phyloP scores from a whole-genome alignment of 2,888 invertebrate genomes.

The Balanococcus diminutus region DNA sequence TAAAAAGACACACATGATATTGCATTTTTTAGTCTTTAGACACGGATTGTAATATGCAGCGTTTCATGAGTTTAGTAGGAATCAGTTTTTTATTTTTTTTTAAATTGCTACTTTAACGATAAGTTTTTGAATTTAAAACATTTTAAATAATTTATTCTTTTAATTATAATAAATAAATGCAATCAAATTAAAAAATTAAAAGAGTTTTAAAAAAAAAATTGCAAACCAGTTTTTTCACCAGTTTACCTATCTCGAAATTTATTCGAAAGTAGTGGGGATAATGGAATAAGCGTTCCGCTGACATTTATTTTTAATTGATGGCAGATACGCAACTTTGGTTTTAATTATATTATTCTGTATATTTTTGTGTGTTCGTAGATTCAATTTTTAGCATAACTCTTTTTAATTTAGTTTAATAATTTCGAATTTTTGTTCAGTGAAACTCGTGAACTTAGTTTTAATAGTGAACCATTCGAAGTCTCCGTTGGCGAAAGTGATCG shows the following conservation, averaged over 20 bases:
- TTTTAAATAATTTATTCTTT: neutral
- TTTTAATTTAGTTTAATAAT: neutral
- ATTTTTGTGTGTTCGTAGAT: slow-evolving; percentile 36
- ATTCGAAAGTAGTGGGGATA: slow-evolving; percentile 15
- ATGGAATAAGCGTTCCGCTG: slow-evolving; percentile 24
- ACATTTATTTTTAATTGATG: slow-evolving; percentile 50
- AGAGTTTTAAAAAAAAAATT: neutral
- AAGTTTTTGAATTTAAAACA: neutral
- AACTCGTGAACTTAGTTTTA: neutral
- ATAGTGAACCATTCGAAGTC: neutral
- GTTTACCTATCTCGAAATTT: neutral
- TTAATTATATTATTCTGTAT: slow-evolving; percentile 36
- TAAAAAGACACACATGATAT: neutral
- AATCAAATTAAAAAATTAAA: neutral
- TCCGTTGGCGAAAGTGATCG: neutral
- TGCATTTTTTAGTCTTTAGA: neutral
- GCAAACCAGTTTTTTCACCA: neutral
- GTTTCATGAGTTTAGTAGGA: neutral
- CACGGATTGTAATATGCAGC: neutral
- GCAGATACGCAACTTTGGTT: slow-evolving; percentile 46
- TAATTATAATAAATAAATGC: neutral
- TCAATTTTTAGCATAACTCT: neutral
- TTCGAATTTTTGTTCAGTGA: neutral
- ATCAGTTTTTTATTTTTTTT: neutral
- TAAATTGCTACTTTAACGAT: neutral